Evolutionary conservation across 2,113 vertebrate genomes (phyloP), one percentile per base, ranked within the genome.

Genomic region (Chloropsis cyanopogon): DNA sequence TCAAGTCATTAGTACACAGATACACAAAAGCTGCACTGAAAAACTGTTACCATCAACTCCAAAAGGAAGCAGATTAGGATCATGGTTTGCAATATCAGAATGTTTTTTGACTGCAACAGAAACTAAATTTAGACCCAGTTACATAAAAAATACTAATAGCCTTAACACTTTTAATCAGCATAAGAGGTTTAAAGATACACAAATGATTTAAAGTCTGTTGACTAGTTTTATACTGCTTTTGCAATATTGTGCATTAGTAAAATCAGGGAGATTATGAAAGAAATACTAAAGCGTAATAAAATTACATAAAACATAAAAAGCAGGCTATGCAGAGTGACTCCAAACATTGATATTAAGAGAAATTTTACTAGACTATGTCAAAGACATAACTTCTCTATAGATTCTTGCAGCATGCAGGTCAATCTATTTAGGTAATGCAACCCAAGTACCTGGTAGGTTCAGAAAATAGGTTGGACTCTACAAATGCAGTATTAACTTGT

Each of bases 111-210:
- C 89, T 80, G 92, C 86, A 93, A 95, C 72, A 95, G 84, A 95
- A 84, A 91, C 95, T 97, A 96, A 95, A 97, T 97, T 97, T 97
- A 97, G 96, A 95, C 69, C 41, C 24, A 75, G 97, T 97, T 97
- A 97, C 92, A 97, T 97, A 97, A 97, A 97, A 96, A 95, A 94
- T 82, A 96, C 91, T 94, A 97, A 97, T 96, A 96, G 96, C 84
- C 92, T 96, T 96, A 97, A 96, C 93, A 97, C 93, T 96, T 96
- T 96, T 90, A 97, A 97, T 97, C 97, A 96, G 96, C 59, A 23
- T 96, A 97, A 97, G 97, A 97, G 97, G 96, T 96, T 97, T 97
- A 97, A 73, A 95, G 96, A 95, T 87, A 91, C 52, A 94, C 93
- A 95, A 97, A 95, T 96, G 92, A 97, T 96, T 96, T 95, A 76